Conservation (phyloP, 2,113 vertebrate species). For the Grammomys dolichurus region DNA sequence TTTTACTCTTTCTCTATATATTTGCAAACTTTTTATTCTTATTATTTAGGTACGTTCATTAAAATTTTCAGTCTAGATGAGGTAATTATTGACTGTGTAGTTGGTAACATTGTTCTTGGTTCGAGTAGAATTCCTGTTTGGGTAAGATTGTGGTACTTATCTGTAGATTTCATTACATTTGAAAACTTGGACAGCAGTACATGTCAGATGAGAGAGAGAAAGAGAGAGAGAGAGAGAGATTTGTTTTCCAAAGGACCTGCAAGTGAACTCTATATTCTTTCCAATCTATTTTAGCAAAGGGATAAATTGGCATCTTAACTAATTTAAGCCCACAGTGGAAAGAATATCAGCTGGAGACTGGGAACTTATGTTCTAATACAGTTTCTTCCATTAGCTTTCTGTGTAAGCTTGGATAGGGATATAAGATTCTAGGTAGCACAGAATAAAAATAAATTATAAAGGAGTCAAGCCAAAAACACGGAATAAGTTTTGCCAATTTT, state of each 20-base stretch:
- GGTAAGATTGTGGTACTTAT: background rate
- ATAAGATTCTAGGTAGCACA: conserved; percentile 4
- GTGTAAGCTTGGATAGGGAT: background rate
- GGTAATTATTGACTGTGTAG: background rate
- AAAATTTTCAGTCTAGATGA: background rate
- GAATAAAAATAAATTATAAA: conserved; percentile 19
- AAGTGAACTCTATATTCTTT: conserved; percentile 13
- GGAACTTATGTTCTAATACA: conserved; percentile 33
- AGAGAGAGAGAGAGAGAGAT: background rate
- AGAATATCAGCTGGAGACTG: conserved; percentile 32
- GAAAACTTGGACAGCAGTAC: background rate
- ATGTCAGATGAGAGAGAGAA: background rate
- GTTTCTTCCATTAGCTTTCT: conserved; percentile 48
- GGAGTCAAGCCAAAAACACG: conserved; percentile 10
- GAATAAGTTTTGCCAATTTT: conserved; percentile 49
- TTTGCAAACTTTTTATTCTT: background rate
- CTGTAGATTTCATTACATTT: background rate
- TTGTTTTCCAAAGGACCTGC: conserved; percentile 25
- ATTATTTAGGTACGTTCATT: background rate
- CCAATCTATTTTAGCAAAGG: conserved; percentile 15
- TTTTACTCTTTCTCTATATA: background rate
- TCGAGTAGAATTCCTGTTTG: background rate
- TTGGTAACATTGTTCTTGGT: background rate
- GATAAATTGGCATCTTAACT: conserved; percentile 42
- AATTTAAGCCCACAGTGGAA: conserved; percentile 33